Base-by-base conservation (phyloP, 2,888 invertebrate genomes). In the Stegana nigrithorax region DNA sequence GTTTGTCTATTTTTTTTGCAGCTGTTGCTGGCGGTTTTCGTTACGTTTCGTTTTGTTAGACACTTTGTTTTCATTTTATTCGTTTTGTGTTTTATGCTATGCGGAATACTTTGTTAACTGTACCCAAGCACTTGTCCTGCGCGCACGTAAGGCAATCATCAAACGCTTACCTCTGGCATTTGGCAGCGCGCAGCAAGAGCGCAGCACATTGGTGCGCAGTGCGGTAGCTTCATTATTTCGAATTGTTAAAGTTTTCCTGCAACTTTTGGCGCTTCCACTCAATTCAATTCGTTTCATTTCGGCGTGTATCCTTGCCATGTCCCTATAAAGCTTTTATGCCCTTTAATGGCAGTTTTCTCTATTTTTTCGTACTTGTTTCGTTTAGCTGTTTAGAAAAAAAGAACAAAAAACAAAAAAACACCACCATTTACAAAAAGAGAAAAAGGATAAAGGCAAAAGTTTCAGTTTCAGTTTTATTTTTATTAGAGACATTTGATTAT, bases 171-270 rank as follows among this genome's bases (percentile, higher is more conserved):
- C 47, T 47, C 47, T 47, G 47, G 23, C 47, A 47, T 47, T 47
- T 47, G 23, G n/a, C 14, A 25, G n/a, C 50, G 21, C 10, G 23
- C 17, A 45, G 12, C 21, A 45, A 23, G n/a, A 50, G 25, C 23
- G 14, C 10, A n/a, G 25, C 4, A 21, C 10, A 50, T 51, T 51
- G 26, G 51, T 27, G 17, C 19, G 6, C 26, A 29, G 29, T 29
- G n/a, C n/a, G 10, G 29, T 7, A 39, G 71, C 72, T 75, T 75
- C 74, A 71, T 75, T 75, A 73, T 75, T 78, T 78, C 66, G 74
- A 73, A 78, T 75, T 78, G 75, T 73, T 76, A 75, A 75, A 75
- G 73, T 78, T 75, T 75, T 66, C 60, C 55, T 59, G 21, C 36
- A 55, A 55, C 53, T 55, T 55, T 55, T 55, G 36, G 32, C 53